Evolutionary conservation across 2,888 invertebrate genomes (phyloP).

Genomic region (Drosophila dives): DNA sequence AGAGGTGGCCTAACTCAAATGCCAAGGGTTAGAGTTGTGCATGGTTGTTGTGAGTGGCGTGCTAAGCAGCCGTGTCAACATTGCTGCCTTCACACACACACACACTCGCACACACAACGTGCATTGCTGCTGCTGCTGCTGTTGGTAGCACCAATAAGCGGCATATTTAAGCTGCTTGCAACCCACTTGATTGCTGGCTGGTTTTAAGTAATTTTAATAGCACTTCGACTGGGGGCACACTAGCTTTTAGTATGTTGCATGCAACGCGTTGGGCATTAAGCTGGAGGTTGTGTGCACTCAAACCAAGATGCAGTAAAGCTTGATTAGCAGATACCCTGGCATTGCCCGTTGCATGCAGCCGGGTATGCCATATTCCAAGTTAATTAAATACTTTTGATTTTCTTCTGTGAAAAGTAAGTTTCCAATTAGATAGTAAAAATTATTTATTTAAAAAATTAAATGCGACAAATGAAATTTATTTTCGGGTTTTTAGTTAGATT

Average conservation of each 20-base stretch:
- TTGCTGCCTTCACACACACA: constrained; percentile 20
- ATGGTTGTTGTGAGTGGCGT: constrained; percentile 24
- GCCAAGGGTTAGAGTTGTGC: constrained; percentile 6
- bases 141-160: constrained; percentile 61
- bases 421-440: no score
- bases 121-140: constrained; percentile 3
- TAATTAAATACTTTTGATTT: no score
- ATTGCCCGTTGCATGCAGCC: not conserved
- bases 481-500: accelerated
- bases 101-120: constrained; percentile 1
- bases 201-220: constrained; percentile 77
- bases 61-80: constrained; percentile 58
- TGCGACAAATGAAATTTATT: not conserved
- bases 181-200: constrained; percentile 62
- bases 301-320: not conserved
- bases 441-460: not conserved
- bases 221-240: constrained; percentile 40
- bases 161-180: constrained; percentile 75
- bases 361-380: no score
- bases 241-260: constrained; percentile 15
- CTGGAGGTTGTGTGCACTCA: constrained; percentile 16
- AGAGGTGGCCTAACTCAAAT: constrained; percentile 11
- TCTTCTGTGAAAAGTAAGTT: no score
- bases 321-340: not conserved
- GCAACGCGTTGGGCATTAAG: constrained; percentile 34